Evolutionary conservation across 1,140 invertebrate genomes (phyloP).

Genomic region (Tetramorium alpestre): DNA sequence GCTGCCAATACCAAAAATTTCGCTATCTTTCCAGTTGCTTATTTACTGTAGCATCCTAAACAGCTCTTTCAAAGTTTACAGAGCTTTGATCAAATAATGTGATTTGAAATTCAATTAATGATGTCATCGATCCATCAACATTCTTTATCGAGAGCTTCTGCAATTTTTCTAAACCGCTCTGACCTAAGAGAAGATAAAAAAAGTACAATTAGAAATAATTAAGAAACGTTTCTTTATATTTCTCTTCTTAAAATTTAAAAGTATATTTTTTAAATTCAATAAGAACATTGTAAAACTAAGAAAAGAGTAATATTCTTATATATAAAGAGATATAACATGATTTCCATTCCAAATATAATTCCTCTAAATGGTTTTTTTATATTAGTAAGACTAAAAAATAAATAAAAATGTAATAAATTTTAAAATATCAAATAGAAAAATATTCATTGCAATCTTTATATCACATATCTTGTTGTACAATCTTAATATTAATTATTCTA

Average conservation of each 20-base stretch:
- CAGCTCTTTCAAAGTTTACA: conserved; percentile 92
- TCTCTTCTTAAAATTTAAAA: not conserved
- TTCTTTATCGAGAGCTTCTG: conserved; percentile 87
- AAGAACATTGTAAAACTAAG: no score
- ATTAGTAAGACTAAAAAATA: no score
- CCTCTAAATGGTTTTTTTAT: no score
- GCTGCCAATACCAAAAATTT: conserved; percentile 93
- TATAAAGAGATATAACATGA: no score
- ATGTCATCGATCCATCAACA: no score
- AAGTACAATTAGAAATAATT: not conserved
- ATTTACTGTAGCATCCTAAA: conserved; percentile 92
- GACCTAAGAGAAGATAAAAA: conserved; percentile 80
- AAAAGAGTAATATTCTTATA: no score
- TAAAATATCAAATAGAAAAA: no score
- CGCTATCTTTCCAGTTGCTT: conserved; percentile 90
- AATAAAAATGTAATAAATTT: no score
- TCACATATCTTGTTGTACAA: no score
- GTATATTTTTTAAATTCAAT: not conserved
- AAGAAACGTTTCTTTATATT: not conserved
- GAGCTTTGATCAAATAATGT: conserved; percentile 92
- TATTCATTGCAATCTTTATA: no score
- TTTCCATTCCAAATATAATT: no score
- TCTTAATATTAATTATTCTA: no score
- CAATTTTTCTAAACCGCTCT: conserved; percentile 93
- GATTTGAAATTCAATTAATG: conserved; percentile 90